Conservation (phyloP, 2,888 invertebrate genomes). For the Agrotis clavis region DNA sequence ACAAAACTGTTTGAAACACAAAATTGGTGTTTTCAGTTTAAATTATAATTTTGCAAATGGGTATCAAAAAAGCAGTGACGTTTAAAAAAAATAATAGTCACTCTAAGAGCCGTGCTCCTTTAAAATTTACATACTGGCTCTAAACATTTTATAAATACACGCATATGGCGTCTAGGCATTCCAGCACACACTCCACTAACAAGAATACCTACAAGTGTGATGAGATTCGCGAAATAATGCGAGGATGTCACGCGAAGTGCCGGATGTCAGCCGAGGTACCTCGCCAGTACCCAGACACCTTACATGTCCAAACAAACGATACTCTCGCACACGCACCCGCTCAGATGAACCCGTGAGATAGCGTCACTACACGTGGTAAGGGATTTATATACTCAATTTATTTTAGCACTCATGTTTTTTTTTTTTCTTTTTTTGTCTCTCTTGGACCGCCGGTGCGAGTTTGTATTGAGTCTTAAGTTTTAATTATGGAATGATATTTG, state of each 20-base stretch:
- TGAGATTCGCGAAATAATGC: slow-evolving; percentile 60
- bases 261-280: slow-evolving; percentile 54
- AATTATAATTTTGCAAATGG: not conserved
- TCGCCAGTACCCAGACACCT: slow-evolving; percentile 42
- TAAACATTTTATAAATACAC: not conserved
- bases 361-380: slow-evolving; percentile 59
- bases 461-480: slow-evolving; percentile 20
- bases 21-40: too few species aligned
- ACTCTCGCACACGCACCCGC: slow-evolving; percentile 57
- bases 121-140: slow-evolving; percentile 17
- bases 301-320: slow-evolving; percentile 56
- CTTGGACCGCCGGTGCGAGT: not conserved
- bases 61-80: not conserved
- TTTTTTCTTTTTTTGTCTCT: not conserved
- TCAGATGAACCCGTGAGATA: slow-evolving; percentile 62
- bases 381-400: slow-evolving; percentile 64
- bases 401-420: slow-evolving; percentile 44
- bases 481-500: slow-evolving; percentile 19
- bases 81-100: too few species aligned
- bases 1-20: too few species aligned
- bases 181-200: slow-evolving; percentile 54
- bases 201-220: slow-evolving; percentile 62
- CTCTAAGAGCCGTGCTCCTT: not conserved
- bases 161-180: slow-evolving; percentile 50
- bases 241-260: slow-evolving; percentile 67